A percentile compares a stretch with the other conserved stretches of the same genome.
These are phyloP conservation scores for Istiophorus platypterus DNA, from an alignment of 2,113 vertebrate species.

Conservation along the genomic window DNA sequence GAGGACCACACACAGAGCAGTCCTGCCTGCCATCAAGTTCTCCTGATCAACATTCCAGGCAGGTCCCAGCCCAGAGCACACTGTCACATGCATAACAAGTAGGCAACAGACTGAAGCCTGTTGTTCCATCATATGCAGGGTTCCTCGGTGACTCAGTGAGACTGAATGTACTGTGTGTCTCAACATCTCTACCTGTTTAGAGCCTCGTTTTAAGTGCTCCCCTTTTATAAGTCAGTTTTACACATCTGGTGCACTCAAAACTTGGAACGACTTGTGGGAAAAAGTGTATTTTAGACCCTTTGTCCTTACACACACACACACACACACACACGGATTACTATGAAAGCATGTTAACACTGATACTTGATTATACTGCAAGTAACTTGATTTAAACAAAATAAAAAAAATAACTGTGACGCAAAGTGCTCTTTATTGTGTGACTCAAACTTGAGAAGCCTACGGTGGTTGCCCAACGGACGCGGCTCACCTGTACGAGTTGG, in stretches of 20 bases:
- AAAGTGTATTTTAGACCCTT: too few relatives aligned
- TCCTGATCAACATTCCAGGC: slow-evolving; percentile 74
- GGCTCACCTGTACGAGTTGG: slow-evolving; percentile 84
- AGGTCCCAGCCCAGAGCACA: slow-evolving; percentile 40
- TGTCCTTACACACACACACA: too few relatives aligned
- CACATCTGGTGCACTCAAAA: background rate
- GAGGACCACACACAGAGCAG: slow-evolving; percentile 74
- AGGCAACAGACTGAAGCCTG: slow-evolving; percentile 43
- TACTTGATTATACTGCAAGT: too few relatives aligned
- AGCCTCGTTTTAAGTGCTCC: background rate
- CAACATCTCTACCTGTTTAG: background rate
- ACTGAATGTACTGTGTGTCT: background rate
- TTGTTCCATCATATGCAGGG: slow-evolving; percentile 29
- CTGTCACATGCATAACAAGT: slow-evolving; percentile 62
- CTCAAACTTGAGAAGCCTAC: too few relatives aligned
- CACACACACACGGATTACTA: too few relatives aligned
- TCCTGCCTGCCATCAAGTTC: slow-evolving; percentile 52
- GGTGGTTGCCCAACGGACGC: too few relatives aligned
- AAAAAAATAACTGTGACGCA: too few relatives aligned
- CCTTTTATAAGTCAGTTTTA: background rate
- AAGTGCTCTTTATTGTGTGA: too few relatives aligned
- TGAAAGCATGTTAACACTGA: too few relatives aligned
- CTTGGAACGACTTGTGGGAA: too few relatives aligned
- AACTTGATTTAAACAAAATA: too few relatives aligned
- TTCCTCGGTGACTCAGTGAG: slow-evolving; percentile 6